Conservation (phyloP, 2,113 vertebrate genomes). For the Penelope pileata region DNA sequence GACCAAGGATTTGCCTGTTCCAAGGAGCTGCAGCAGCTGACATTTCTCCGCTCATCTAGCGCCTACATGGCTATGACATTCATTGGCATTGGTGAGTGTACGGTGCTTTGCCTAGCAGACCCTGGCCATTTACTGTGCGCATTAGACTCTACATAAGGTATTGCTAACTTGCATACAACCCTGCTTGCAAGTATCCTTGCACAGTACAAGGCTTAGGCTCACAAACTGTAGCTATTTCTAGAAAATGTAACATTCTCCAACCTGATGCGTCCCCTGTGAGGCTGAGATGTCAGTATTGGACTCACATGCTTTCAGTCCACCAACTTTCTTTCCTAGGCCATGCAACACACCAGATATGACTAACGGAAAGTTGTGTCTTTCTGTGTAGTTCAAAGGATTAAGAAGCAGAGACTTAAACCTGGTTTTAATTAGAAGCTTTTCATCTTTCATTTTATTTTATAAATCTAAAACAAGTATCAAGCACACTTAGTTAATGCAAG, state of each 20-base stretch:
- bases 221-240: too few relatives aligned
- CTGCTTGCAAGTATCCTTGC: neutral
- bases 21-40: neutral
- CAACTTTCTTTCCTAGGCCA: neutral
- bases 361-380: neutral
- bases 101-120: neutral
- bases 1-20: neutral
- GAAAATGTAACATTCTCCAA: neutral
- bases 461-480: neutral
- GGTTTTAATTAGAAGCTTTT: neutral
- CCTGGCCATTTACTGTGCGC: neutral
- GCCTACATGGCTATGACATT: too few relatives aligned
- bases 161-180: neutral
- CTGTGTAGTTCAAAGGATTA: neutral
- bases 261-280: neutral
- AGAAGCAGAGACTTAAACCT: neutral
- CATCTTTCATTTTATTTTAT: neutral
- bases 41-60: neutral
- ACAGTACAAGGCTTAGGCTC: neutral
- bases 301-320: neutral
- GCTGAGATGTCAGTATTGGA: too few relatives aligned
- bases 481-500: too few relatives aligned
- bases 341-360: fast-evolving
- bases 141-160: neutral
- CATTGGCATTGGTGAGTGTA: neutral